phyloP scores from a whole-genome alignment of 1,140 invertebrate genomes.

The Lysiphlebus fabarum region DNA sequence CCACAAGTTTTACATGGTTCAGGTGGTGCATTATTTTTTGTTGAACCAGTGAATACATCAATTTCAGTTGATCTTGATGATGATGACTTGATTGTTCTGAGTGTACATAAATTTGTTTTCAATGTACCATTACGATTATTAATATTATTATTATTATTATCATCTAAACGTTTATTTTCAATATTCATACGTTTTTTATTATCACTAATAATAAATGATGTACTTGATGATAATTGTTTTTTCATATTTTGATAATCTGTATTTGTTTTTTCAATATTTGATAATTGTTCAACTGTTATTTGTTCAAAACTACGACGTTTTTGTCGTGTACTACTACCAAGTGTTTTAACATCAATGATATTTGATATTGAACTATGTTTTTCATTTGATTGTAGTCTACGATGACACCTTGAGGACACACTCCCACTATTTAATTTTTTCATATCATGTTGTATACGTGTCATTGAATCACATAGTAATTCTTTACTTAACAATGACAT shows the following conservation, averaged over 20 bases:
- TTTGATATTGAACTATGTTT: slow-evolving; percentile 9
- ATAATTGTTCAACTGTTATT: slow-evolving; percentile 17
- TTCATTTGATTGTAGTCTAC: slow-evolving; percentile 6
- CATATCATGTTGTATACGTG: slow-evolving; percentile 30
- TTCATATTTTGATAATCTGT: slow-evolving; percentile 20
- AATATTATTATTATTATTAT: slow-evolving; percentile 37
- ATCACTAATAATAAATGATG: slow-evolving; percentile 20
- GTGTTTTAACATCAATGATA: slow-evolving; percentile 15
- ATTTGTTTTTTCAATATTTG: slow-evolving; percentile 4
- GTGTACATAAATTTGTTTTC: slow-evolving; percentile 26
- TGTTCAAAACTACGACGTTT: slow-evolving; percentile 36
- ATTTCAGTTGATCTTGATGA: slow-evolving; percentile 32
- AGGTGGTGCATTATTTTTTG: slow-evolving; percentile 43
- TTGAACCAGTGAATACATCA: slow-evolving; percentile 36
- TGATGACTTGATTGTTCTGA: slow-evolving; percentile 31
- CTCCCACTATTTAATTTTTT: slow-evolving; percentile 24
- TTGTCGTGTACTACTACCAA: slow-evolving; percentile 17
- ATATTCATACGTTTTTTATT: slow-evolving; percentile 20
- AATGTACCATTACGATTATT: slow-evolving; percentile 6
- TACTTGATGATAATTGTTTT: slow-evolving; percentile 25
- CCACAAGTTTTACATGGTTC: slow-evolving; percentile 61
- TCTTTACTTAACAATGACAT: slow-evolving; percentile 62
- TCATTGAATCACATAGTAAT: slow-evolving; percentile 50
- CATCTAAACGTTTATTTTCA: slow-evolving; percentile 28
- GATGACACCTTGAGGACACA: slow-evolving; percentile 25